These are phyloP conservation scores for Sarcophaga peregrina DNA, from an alignment of 1,140 invertebrate genomes.

Conservation along the genomic window DNA sequence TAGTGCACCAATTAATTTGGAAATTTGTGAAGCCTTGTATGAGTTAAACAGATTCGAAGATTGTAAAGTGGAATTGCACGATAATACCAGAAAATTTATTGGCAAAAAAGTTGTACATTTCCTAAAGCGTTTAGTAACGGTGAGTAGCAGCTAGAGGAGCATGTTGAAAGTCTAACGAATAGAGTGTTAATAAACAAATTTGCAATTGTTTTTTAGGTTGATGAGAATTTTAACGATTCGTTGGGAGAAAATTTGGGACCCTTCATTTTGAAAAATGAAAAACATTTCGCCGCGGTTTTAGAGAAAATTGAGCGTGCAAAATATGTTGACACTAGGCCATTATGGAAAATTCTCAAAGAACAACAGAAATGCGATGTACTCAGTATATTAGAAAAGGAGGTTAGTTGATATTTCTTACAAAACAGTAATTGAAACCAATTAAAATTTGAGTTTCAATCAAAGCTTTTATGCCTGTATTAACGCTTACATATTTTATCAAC, in stretches of 20 bases:
- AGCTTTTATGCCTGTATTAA: not conserved
- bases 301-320: constrained; percentile 43
- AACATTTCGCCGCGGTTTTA: constrained; percentile 46
- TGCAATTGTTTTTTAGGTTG: constrained; percentile 40
- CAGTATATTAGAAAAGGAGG: constrained; percentile 49
- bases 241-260: constrained; percentile 49
- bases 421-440: too few relatives aligned
- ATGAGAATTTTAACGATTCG: constrained; percentile 56
- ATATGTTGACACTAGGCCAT: constrained; percentile 31
- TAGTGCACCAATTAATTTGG: constrained; percentile 44
- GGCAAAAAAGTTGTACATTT: constrained; percentile 52
- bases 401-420: constrained; percentile 14
- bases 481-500: not conserved
- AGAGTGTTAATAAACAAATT: not conserved
- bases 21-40: constrained; percentile 54
- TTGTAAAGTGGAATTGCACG: constrained; percentile 51
- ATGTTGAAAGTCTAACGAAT: not conserved
- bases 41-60: constrained; percentile 59
- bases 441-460: not conserved
- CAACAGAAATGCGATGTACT: constrained; percentile 55
- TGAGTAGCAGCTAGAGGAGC: constrained; percentile 14
- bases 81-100: constrained; percentile 46
- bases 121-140: constrained; percentile 48
- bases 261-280: constrained; percentile 53
- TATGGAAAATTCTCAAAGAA: constrained; percentile 53